These are phyloP conservation scores for Dermolepida albohirtum DNA, from an alignment of 2,888 invertebrate genomes.

Conservation along the genomic window DNA sequence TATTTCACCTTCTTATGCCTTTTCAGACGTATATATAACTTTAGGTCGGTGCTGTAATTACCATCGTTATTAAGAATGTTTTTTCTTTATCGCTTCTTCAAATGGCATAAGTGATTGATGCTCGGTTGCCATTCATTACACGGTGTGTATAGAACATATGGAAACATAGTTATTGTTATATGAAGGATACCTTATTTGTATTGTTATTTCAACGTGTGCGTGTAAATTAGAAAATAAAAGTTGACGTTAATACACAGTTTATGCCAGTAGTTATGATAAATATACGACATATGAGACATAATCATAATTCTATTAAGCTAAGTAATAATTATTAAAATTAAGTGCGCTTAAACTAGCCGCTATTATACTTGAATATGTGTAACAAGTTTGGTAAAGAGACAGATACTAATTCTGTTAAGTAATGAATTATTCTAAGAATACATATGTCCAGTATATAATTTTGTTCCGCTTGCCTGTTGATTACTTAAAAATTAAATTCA, in stretches of 20 bases:
- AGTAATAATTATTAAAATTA: conserved; percentile 1
- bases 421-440: too few species aligned
- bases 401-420: too few species aligned
- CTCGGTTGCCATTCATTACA: conserved; percentile 13
- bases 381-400: too few species aligned
- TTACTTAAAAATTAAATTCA: too few species aligned
- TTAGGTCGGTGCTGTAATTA: conserved; percentile 19
- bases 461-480: too few species aligned
- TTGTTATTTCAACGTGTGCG: conserved; percentile 6
- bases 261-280: not conserved
- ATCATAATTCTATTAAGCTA: conserved; percentile 10
- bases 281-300: not conserved
- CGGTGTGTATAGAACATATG: conserved; percentile 1
- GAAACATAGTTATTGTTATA: not conserved
- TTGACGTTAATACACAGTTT: conserved; percentile 4
- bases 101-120: conserved; percentile 14
- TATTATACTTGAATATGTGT: too few species aligned
- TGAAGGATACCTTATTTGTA: conserved; percentile 6
- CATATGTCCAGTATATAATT: too few species aligned
- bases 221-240: conserved; percentile 1
- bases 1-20: conserved; percentile 20
- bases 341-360: too few species aligned
- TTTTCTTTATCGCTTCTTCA: conserved; percentile 6
- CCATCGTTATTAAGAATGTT: conserved; percentile 14
- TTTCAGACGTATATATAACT: not conserved